Conservation (phyloP, 2,888 invertebrate species). For the Cantharis flavilabris region DNA sequence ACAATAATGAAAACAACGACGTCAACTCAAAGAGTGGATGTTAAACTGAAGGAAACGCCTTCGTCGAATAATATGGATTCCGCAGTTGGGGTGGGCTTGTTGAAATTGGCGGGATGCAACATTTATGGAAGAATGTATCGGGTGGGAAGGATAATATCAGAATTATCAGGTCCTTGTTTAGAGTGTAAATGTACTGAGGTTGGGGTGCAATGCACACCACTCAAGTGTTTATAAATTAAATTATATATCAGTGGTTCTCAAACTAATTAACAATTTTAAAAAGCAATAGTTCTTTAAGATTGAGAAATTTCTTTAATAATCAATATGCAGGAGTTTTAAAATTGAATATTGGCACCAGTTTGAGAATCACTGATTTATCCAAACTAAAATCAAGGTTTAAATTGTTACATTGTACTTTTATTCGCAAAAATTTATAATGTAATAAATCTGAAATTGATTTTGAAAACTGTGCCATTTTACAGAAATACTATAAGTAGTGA, state of each 20-base stretch:
- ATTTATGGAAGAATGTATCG: slow-evolving; percentile 89
- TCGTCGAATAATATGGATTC: slow-evolving; percentile 25
- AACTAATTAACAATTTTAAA: not conserved
- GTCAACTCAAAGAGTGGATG: slow-evolving; percentile 6
- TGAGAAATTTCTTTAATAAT: not conserved
- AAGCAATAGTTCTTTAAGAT: not conserved
- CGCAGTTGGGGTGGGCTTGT: slow-evolving; percentile 59
- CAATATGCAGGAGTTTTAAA: not conserved
- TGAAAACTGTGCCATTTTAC: slow-evolving; percentile 8
- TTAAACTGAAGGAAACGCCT: not conserved
- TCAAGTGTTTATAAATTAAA: slow-evolving; percentile 59
- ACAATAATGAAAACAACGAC: slow-evolving; percentile 8
- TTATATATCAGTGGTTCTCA: not conserved
- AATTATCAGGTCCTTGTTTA: slow-evolving; percentile 79
- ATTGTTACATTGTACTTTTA: not conserved
- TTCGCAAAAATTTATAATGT: not conserved
- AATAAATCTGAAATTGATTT: not conserved
- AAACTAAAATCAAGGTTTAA: not conserved
- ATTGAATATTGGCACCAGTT: not conserved
- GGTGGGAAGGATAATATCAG: slow-evolving; percentile 79
- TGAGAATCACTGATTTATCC: not conserved
- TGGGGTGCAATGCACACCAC: slow-evolving; percentile 80
- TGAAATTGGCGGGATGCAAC: slow-evolving; percentile 86
- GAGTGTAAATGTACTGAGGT: slow-evolving; percentile 86
- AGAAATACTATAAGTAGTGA: not conserved